Conservation (phyloP, 2,888 invertebrate species). For the Dasysyrphus tricinctus region DNA sequence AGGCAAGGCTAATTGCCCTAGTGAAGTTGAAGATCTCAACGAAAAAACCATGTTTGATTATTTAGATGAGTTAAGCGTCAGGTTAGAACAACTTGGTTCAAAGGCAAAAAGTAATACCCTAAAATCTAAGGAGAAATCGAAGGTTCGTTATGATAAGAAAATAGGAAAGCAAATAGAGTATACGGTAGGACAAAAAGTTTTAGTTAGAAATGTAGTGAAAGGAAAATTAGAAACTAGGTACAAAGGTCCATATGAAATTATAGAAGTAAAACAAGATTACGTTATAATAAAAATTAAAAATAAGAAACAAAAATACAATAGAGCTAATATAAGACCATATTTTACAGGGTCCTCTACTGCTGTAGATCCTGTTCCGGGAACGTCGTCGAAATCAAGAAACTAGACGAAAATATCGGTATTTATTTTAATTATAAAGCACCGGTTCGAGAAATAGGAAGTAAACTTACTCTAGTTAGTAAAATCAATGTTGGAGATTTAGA, state of each 20-base stretch:
- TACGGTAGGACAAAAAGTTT: not conserved
- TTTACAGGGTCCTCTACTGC: not conserved
- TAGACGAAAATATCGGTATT: constrained; percentile 5
- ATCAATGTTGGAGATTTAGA: not conserved
- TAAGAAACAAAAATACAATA: not conserved
- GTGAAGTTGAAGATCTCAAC: constrained; percentile 10
- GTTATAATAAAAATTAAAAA: not conserved
- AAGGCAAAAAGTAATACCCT: not conserved
- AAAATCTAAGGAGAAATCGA: not conserved
- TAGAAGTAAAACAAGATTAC: not conserved
- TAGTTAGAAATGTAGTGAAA: constrained; percentile 23
- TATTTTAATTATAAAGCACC: constrained; percentile 1
- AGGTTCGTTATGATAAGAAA: constrained; percentile 22
- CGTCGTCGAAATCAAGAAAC: no score
- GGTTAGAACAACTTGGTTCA: not conserved
- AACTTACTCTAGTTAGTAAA: not conserved
- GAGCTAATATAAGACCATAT: not conserved
- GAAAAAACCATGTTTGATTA: constrained; percentile 4
- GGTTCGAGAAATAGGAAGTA: constrained; percentile 5
- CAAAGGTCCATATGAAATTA: not conserved
- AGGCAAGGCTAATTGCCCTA: constrained; percentile 21
- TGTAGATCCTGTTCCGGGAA: not conserved
- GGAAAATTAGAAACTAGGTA: not conserved
- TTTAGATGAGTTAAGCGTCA: not conserved
- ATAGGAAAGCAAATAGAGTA: constrained; percentile 18